Evolutionary conservation across 2,888 invertebrate genomes (phyloP), one percentile per base, ranked within the genome.

Genomic region (Cordilura impudica): DNA sequence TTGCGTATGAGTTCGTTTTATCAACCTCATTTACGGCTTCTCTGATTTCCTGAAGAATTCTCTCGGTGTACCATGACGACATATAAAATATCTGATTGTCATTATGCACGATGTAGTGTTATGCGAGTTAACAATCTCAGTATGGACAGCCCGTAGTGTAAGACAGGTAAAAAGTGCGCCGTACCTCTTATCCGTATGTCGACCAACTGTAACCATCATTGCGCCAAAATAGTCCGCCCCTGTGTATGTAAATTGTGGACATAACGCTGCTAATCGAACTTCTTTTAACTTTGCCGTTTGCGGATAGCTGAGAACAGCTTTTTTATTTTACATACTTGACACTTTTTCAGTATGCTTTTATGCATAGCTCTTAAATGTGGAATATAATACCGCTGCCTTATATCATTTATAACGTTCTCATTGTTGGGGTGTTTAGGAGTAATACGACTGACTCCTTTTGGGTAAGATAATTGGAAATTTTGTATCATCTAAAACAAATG

Each of bases 91-190:
- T 18, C 71, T 21, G 5, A 82, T 58, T 6, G 74, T 72, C 10
- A 82, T 47, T 35, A 83, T 76, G n/a, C 80, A 79, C 7, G 75
- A 77, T 14, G 73, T 66, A 2, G 56, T 66, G 45, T 72, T 60
- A n/a, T 78, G 18, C 2, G 66, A 31, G 23, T 81, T 47, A 1
- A 67, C 74, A 1, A 77, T 10, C 16, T 81, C 81, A 1, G 81
- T 54, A 45, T 82, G 81, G 5, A 82, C 56, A 4, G 78, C 72
- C 35, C 79, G 35, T 35, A 80, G 45, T 4, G 81, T 82, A 29
- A 83, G 71, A n/a, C 82, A 82, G 3, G 81, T 82, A 14, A 81
- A 81, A 6, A 81, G 19, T 3, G 67, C 81, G 18, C 78, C 69
- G 58, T 72, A 79, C 8, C 73, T 39, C 49, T 78, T 73, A 21